Base-by-base conservation (phyloP, 2,888 invertebrate species). In the Leucozona laternaria region DNA sequence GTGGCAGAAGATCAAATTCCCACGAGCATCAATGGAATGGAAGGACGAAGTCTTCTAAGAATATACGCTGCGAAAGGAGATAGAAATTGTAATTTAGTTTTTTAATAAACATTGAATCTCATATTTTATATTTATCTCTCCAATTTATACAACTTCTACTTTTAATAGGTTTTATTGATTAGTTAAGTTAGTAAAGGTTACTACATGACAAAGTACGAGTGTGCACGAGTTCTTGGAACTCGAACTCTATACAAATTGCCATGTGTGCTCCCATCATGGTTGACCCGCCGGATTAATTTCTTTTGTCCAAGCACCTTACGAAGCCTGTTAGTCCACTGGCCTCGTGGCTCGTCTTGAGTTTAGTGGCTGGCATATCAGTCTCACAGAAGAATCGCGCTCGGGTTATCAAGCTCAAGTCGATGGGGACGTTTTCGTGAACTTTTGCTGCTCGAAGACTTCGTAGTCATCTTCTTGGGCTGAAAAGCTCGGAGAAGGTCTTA, bases 201-300 rank as follows among this genome's bases (percentile, higher is more conserved):
- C n/a, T 99, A 98, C 90, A 98, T 99, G 98, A 99, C 99, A 0
- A 99, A 99, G 89, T 98, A 98, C 93, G 98, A 98, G 93, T 93
- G 98, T 88, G 98, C 98, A 0, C 93, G 98, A 89, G 97, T 98
- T 0, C 92, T 98, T 89, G 99, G 99, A 1, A 99, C 99, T 0
- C 94, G 99, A 91, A 99, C 99, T 0, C 93, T 99, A n/a, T n/a
- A 43, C 99, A 99, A 93, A 99, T 99, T 91, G 98, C 99, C 0
- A 99, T 99, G 99, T 99, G 99, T 93, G 99, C 99, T 0, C 99
- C 99, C 0, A 98, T 99, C 0, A 99, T 99, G 99, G 99, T 99
- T 0, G 99, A 99, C 0, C 94, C 90, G 2, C 89, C 89, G 10
- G 93, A 94, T 0, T 95, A 94, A 31, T 93, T 93, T 60, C 90